Conservation (phyloP, 2,888 invertebrate genomes). For the Drosophila atripex region DNA sequence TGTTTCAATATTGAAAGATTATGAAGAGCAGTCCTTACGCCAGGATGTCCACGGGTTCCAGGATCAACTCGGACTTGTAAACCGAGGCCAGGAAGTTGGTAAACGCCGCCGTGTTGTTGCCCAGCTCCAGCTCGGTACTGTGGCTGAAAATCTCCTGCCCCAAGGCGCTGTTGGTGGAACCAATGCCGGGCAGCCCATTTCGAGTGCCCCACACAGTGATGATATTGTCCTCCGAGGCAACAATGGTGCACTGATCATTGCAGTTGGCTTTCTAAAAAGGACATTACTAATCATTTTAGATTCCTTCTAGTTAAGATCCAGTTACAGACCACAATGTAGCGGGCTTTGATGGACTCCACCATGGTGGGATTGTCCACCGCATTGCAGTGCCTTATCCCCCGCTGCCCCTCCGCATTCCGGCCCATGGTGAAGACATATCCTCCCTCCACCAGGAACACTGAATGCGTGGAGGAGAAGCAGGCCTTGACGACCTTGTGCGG, state of each 20-base stretch:
- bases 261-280: slow-evolving; percentile 86
- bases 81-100: slow-evolving; percentile 83
- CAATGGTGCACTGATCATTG: slow-evolving; percentile 88
- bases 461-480: slow-evolving; percentile 87
- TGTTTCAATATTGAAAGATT: not conserved
- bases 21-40: slow-evolving; percentile 83
- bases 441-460: slow-evolving; percentile 87
- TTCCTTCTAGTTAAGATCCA: too few species aligned
- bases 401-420: slow-evolving; percentile 87
- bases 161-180: slow-evolving; percentile 51
- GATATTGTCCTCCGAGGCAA: slow-evolving; percentile 87
- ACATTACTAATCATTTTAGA: not conserved
- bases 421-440: slow-evolving; percentile 88
- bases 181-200: slow-evolving; percentile 82
- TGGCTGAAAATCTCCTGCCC: slow-evolving; percentile 63
- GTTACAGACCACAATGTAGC: slow-evolving; percentile 77
- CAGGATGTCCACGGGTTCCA: slow-evolving; percentile 85
- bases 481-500: slow-evolving; percentile 86
- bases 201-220: slow-evolving; percentile 89
- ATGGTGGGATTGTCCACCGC: slow-evolving; percentile 72
- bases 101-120: slow-evolving; percentile 83
- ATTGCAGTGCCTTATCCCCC: slow-evolving; percentile 85
- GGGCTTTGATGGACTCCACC: slow-evolving; percentile 80
- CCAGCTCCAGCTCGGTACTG: slow-evolving; percentile 73
- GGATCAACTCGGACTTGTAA: slow-evolving; percentile 84